Evolutionary conservation across 2,888 invertebrate species (phyloP).

Genomic region (Microchrysa polita): DNA sequence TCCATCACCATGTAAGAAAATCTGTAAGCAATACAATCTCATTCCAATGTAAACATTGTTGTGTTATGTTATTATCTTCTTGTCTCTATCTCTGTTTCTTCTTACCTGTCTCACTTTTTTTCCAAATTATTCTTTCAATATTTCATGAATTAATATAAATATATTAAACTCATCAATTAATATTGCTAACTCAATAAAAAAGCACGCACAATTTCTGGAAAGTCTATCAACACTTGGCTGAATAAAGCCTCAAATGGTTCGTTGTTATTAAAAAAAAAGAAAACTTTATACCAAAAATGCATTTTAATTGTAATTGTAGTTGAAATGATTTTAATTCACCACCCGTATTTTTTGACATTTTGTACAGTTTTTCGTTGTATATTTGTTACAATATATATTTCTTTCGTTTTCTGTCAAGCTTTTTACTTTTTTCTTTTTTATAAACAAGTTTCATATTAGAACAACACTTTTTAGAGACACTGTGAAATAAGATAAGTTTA

Average conservation of each 20-base stretch:
- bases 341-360: too few species aligned
- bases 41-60: too few species aligned
- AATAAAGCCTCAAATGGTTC: constrained; percentile 53
- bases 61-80: too few species aligned
- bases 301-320: constrained; percentile 20
- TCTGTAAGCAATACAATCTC: too few species aligned
- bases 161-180: constrained; percentile 15
- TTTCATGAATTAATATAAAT: not conserved
- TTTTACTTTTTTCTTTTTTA: too few species aligned
- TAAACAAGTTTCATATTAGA: too few species aligned
- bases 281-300: not conserved
- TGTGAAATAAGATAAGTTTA: too few species aligned
- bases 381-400: not conserved
- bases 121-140: not conserved
- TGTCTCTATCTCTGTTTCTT: too few species aligned
- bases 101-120: not conserved
- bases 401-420: not conserved
- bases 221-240: constrained; percentile 53
- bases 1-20: too few species aligned
- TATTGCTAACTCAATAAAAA: constrained; percentile 44
- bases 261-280: constrained; percentile 47
- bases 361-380: not conserved
- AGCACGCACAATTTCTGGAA: constrained; percentile 53
- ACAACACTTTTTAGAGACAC: too few species aligned
- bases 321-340: constrained; percentile 5